Base-by-base conservation (phyloP, 2,113 vertebrate species). In the Hepsetus odoe region DNA sequence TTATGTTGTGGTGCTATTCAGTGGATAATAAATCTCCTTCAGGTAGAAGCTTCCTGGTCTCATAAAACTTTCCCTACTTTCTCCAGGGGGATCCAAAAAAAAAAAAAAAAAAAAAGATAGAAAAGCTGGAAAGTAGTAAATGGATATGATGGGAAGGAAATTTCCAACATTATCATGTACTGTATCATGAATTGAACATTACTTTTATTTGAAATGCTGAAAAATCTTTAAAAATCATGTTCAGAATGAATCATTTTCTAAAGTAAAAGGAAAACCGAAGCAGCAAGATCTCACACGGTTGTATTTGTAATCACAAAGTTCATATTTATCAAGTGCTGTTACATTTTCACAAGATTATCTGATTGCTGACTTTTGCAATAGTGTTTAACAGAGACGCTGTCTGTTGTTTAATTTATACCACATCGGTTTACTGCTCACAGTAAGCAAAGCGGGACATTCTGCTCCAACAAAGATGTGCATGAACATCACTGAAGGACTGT, bases 401-500 rank as follows among this genome's bases (percentile, higher is more conserved):
- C 44, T 59, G n/a, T 26, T 74, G 13, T 55, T 40, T 75, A 51
- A 72, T 51, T 68, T 59, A 74, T 35, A 26, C 9, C 40, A 26
- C 20, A 59, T 35, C 33, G 13, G 8, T 4, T 42, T 69, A 16
- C 55, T 13, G 56, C 65, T 64, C 51, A 62, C 24, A 68, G 11
- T 58, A 74, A 26, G 44, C 56, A 55, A 28, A 28, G 24, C 26
- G 35, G 55, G 33, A 16, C 46, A 38, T 28, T 16, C 32, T 76
- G 16, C 22, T 68, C 16, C 35, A 67, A 22, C 24, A 32, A 58
- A 18, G 10, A 22, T 71, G 26, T 61, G n/a, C 20, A 70, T 67
- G 14, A 67, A 42, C 22, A 2, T 42, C 75, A 69, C 75, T n/a
- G 42, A 78, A 42, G 56, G 56, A 35, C 20, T 38, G 40, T 72